These are phyloP conservation scores for Alcedo atthis DNA, from an alignment of 2,797 vertebrate species.

Conservation along the genomic window DNA sequence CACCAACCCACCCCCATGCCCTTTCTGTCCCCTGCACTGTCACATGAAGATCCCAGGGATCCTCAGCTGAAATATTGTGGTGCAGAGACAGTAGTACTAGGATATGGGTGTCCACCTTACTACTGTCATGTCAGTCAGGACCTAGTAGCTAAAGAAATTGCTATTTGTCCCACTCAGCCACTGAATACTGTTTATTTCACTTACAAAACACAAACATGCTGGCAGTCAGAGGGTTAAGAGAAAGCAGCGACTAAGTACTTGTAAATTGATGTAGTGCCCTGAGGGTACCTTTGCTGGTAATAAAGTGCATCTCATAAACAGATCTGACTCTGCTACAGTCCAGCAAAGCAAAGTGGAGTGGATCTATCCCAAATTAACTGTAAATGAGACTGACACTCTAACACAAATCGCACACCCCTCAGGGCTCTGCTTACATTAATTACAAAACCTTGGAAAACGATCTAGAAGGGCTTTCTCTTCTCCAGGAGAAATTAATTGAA, in stretches of 20 bases:
- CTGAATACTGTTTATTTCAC: background rate
- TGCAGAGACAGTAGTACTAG: background rate
- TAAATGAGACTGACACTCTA: constrained; percentile 14
- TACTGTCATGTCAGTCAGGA: background rate
- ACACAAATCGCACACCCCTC: background rate
- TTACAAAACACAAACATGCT: background rate
- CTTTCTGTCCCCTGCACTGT: background rate
- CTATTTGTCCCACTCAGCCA: background rate
- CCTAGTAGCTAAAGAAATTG: background rate
- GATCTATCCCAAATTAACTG: background rate
- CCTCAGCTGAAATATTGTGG: background rate
- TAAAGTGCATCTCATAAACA: constrained; percentile 15
- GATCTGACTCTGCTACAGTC: background rate
- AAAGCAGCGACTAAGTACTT: background rate
- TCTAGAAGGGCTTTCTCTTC: background rate
- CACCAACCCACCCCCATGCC: rapidly evolving
- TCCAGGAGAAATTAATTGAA: background rate
- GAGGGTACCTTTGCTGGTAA: background rate
- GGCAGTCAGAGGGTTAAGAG: constrained; percentile 25
- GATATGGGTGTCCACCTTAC: background rate
- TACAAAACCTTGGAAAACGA: background rate
- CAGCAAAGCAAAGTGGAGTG: constrained; percentile 17
- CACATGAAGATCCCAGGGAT: background rate
- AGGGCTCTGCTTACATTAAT: background rate
- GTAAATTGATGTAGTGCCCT: constrained; percentile 25